Evolutionary conservation across 2,888 invertebrate genomes (phyloP).

Genomic region (Cephus pulcher): DNA sequence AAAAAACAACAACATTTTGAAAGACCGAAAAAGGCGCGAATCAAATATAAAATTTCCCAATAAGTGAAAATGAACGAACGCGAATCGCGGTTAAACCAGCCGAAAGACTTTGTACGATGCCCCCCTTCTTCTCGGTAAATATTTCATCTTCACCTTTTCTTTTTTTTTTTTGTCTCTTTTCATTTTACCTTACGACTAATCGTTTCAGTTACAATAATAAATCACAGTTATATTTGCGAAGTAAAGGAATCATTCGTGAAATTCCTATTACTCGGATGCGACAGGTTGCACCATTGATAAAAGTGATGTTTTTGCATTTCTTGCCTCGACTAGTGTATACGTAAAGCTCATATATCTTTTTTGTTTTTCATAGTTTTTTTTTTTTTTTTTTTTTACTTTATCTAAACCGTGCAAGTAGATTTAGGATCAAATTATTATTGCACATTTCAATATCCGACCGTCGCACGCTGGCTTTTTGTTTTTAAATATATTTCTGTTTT

Average conservation of each 20-base stretch:
- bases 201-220: slow-evolving; percentile 42
- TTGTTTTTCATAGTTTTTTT: slow-evolving; percentile 18
- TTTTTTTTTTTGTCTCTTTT: not conserved
- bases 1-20: not conserved
- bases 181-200: slow-evolving; percentile 45
- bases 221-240: slow-evolving; percentile 45
- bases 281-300: slow-evolving; percentile 50
- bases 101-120: not conserved
- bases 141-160: not conserved
- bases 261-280: slow-evolving; percentile 50
- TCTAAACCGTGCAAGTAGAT: slow-evolving; percentile 3
- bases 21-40: too few species aligned
- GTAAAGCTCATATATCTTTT: slow-evolving; percentile 55
- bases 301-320: slow-evolving; percentile 47
- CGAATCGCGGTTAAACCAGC: not conserved
- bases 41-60: not conserved
- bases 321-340: slow-evolving; percentile 50
- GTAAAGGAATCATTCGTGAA: slow-evolving; percentile 25
- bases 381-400: slow-evolving; percentile 25
- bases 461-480: not conserved
- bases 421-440: slow-evolving; percentile 36
- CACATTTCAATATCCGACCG: slow-evolving; percentile 29
- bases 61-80: not conserved
- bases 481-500: not conserved
- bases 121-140: not conserved